These are phyloP conservation scores for Platygyra sinensis DNA, from an alignment of 64 coral and sea anemone genomes.

Conservation along the genomic window DNA sequence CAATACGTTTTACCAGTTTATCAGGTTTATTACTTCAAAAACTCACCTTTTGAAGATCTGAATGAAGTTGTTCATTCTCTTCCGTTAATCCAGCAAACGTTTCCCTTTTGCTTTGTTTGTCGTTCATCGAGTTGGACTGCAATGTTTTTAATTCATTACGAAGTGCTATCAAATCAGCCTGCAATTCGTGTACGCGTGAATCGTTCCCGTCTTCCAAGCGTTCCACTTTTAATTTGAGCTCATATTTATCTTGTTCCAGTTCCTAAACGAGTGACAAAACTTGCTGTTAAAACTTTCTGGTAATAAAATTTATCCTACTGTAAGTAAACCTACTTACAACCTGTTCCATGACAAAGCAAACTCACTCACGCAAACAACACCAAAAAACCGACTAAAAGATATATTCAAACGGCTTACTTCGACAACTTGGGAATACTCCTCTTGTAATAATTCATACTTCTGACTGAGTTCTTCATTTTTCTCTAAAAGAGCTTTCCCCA, in stretches of 20 bases:
- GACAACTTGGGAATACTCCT: conserved; percentile 70
- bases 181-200: conserved; percentile 79
- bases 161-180: conserved; percentile 77
- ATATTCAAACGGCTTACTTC: conserved; percentile 61
- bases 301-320: neutral
- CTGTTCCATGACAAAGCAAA: conserved; percentile 30
- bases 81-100: conserved; percentile 80
- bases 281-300: conserved; percentile 3
- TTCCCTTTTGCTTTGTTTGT: conserved; percentile 62
- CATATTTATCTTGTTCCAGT: conserved; percentile 86
- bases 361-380: conserved; percentile 1
- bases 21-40: neutral
- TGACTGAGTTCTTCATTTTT: conserved; percentile 86
- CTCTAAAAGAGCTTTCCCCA: conserved; percentile 90
- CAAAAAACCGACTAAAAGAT: neutral
- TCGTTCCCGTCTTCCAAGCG: conserved; percentile 67
- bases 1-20: too few relatives aligned
- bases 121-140: conserved; percentile 71
- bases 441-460: conserved; percentile 86
- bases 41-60: conserved; percentile 72
- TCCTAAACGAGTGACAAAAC: conserved; percentile 55
- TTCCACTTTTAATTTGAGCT: conserved; percentile 78
- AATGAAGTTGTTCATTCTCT: conserved; percentile 82
- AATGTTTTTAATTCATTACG: conserved; percentile 82
- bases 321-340: conserved; percentile 23